A percentile compares a stretch with the other conserved stretches of the same genome.
phyloP scores from a whole-genome alignment of 2,888 invertebrate genomes.

The Macrostomum cliftonense region DNA sequence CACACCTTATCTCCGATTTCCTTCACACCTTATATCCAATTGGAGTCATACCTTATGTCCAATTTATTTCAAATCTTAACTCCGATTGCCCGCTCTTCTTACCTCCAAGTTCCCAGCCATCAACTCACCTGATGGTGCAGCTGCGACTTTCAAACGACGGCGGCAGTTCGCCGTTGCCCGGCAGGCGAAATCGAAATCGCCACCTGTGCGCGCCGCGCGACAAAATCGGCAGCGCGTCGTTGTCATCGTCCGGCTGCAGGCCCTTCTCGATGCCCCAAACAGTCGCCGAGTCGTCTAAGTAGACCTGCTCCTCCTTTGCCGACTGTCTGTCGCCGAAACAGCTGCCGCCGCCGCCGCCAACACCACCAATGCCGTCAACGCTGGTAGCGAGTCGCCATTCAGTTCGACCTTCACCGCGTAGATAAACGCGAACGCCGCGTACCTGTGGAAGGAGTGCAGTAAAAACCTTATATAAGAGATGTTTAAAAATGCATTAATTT shows the following conservation, averaged over 20 bases:
- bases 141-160: slow-evolving; percentile 58
- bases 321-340: not conserved
- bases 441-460: slow-evolving; percentile 1
- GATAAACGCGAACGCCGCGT: slow-evolving; percentile 45
- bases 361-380: slow-evolving; percentile 43
- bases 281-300: no score
- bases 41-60: no score
- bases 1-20: no score
- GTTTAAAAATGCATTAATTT: no score
- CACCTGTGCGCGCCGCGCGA: slow-evolving; percentile 53
- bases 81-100: no score
- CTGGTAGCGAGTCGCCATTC: slow-evolving; percentile 58
- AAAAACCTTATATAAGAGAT: no score
- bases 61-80: no score
- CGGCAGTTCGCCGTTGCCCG: slow-evolving; percentile 50
- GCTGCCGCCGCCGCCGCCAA: not conserved
- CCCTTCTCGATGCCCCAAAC: no score
- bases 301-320: no score
- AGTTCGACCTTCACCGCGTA: slow-evolving; percentile 55
- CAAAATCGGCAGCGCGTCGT: slow-evolving; percentile 42
- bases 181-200: slow-evolving; percentile 52
- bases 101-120: no score
- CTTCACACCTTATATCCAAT: no score
- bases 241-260: no score
- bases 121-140: slow-evolving; percentile 45